Conservation (phyloP, 2,113 vertebrate genomes). For the Euleptes europaea region DNA sequence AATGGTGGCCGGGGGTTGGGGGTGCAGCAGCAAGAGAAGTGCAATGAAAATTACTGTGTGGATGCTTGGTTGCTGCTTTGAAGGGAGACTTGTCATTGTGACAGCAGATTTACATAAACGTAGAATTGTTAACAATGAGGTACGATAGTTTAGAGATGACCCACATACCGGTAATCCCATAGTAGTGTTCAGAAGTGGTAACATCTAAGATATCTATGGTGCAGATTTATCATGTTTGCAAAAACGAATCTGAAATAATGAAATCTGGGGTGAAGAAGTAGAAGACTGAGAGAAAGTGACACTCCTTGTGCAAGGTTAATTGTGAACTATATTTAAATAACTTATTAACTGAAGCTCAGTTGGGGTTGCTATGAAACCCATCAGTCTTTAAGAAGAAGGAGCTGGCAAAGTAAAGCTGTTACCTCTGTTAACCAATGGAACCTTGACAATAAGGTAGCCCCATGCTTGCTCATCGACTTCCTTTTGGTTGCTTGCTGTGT, state of each 20-base stretch:
- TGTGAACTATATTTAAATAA: background rate
- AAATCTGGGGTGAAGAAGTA: background rate
- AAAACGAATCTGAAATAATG: background rate
- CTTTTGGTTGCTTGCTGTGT: background rate
- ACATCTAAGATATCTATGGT: background rate
- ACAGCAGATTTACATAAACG: background rate
- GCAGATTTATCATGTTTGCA: background rate
- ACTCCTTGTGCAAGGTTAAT: background rate
- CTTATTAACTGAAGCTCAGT: background rate
- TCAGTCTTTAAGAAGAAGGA: background rate
- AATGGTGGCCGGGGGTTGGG: too few species aligned
- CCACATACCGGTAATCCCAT: background rate
- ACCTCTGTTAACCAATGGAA: background rate
- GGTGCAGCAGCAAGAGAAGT: too few species aligned
- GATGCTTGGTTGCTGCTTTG: too few species aligned
- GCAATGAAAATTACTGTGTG: too few species aligned
- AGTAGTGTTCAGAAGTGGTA: background rate
- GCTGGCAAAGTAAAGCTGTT: background rate
- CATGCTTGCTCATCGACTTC: background rate
- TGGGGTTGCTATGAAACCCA: background rate
- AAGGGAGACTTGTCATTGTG: too few species aligned
- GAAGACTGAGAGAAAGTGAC: background rate
- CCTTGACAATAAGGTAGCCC: background rate
- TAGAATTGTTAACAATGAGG: background rate
- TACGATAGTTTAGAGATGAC: background rate